These are phyloP conservation scores for Sterrhoptilus dennistouni DNA, from an alignment of 2,113 vertebrate genomes.

Conservation along the genomic window DNA sequence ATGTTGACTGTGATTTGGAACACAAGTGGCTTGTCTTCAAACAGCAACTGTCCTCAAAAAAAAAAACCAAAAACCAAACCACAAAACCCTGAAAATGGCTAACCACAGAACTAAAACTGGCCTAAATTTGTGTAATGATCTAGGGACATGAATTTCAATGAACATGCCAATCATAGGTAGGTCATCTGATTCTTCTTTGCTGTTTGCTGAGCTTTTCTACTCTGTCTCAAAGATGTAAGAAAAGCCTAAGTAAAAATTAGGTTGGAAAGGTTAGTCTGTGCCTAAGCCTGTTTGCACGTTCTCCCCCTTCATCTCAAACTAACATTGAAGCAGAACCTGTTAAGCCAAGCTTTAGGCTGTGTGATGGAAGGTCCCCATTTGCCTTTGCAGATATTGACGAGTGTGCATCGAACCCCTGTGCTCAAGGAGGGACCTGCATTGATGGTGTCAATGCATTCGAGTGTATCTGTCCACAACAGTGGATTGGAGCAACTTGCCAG, in stretches of 20 bases:
- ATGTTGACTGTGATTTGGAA: neutral
- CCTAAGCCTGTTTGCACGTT: neutral
- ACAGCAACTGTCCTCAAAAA: neutral
- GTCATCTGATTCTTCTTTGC: neutral
- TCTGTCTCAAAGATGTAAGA: neutral
- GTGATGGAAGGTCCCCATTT: neutral
- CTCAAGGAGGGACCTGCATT: conserved; percentile 88
- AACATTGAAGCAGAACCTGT: neutral
- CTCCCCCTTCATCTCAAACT: neutral
- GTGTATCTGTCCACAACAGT: conserved; percentile 90
- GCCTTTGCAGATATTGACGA: conserved; percentile 86
- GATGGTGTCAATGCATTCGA: conserved; percentile 89
- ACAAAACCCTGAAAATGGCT: neutral
- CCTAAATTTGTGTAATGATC: neutral
- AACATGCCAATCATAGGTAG: neutral
- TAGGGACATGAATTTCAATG: neutral
- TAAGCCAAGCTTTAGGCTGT: neutral
- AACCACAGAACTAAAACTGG: neutral
- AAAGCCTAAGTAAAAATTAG: neutral
- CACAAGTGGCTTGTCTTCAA: neutral
- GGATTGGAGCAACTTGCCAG: conserved; percentile 92
- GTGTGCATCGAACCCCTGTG: conserved; percentile 88
- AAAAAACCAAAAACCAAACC: neutral
- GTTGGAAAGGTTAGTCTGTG: neutral
- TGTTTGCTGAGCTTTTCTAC: neutral